Conservation (phyloP, 1,140 invertebrate species). For the Ceratosolen fusciceps region DNA sequence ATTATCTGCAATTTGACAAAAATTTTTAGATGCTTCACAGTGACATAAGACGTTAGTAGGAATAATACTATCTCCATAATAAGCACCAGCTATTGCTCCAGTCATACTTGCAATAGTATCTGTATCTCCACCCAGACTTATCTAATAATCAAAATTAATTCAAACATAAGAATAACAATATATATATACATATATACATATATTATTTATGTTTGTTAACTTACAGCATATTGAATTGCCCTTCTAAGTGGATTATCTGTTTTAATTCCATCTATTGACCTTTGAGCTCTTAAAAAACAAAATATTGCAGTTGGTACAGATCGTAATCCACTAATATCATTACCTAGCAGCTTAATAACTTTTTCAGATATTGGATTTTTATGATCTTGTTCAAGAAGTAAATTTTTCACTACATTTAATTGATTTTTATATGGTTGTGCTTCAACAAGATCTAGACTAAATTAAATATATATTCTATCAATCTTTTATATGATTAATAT, state of each 20-base stretch:
- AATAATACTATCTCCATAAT: slow-evolving; percentile 77
- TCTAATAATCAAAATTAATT: slow-evolving; percentile 69
- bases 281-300: slow-evolving; percentile 78
- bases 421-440: slow-evolving; percentile 70
- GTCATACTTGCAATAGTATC: slow-evolving; percentile 87
- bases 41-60: slow-evolving; percentile 73
- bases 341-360: slow-evolving; percentile 75
- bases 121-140: slow-evolving; percentile 84
- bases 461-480: slow-evolving; percentile 29
- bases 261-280: slow-evolving; percentile 73
- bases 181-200: no score
- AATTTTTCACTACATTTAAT: slow-evolving; percentile 69
- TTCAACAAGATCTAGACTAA: slow-evolving; percentile 60
- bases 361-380: slow-evolving; percentile 66
- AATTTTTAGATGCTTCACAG: slow-evolving; percentile 76
- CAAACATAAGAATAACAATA: background rate
- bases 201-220: slow-evolving; percentile 26
- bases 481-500: background rate
- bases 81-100: slow-evolving; percentile 82
- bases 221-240: slow-evolving; percentile 73
- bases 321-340: slow-evolving; percentile 76
- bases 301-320: slow-evolving; percentile 86
- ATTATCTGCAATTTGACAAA: slow-evolving; percentile 71
- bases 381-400: slow-evolving; percentile 65
- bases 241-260: slow-evolving; percentile 75